Base-by-base conservation (phyloP, 2,113 vertebrate species). In the Hippopotamus amphibius region DNA sequence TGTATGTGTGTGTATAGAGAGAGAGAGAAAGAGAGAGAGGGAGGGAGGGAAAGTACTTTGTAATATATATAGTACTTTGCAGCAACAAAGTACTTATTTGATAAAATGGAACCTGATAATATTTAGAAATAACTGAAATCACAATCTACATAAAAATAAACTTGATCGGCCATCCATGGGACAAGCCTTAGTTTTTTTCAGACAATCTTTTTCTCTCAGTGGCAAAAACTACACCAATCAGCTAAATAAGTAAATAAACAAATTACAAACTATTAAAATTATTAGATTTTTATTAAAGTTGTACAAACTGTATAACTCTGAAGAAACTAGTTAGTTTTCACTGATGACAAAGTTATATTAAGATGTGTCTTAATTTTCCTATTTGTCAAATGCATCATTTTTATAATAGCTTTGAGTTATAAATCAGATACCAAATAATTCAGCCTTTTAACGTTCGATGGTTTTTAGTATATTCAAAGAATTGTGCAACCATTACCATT, bases 61-160 rank as follows among this genome's bases (percentile, higher is more conserved):
- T 37, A 37, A 37, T 37, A 37, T 37, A 37, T 37, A 37, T 37
- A 37, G 50, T 55, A 5, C 28, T 95, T 48, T 88, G n/a, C 57
- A 87, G 68, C 4, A 33, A 74, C 37, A 80, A 74, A 93, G 30
- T 57, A 46, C 24, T 46, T 55, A 92, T 16, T 41, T 71, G 74
- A 79, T 79, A 91, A 95, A 96, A 50, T 6, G 21, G 46, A 26
- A 81, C 41, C 43, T 19, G 37, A 8, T 15, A 68, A 69, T 91
- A 74, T 82, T 79, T 66, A 48, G 71, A 92, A 97, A 96, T 71
- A 95, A 96, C 41, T 69, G 43, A 90, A 95, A 88, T 77, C 69
- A 81, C 41, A 74, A 48, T 33, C 41, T 37, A 55, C 13, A 74
- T 74, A 94, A 90, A 55, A 92, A 96, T 53, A 89, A 84, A 66